Base-by-base conservation (phyloP, 2,888 invertebrate genomes). In the Orthosia incerta region DNA sequence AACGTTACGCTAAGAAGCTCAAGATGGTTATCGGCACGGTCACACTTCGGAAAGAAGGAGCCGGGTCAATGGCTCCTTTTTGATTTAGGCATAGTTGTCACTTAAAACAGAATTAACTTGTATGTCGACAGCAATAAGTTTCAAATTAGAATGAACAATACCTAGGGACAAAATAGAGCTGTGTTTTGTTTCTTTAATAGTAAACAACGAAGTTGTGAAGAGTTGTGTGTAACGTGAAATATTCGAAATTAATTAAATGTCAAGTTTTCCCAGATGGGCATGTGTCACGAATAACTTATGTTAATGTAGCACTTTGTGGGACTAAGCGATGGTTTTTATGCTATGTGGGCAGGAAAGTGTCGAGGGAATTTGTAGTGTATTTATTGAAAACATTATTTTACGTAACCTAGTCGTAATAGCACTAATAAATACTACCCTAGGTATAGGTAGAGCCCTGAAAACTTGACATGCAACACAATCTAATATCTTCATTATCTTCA, bases 211-310 rank as follows among this genome's bases (percentile, higher is more conserved):
- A 74, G 79, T 69, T 51, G 76, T n/a, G n/a, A n/a, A n/a, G n/a
- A n/a, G 56, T 59, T 74, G 61, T 51, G 26, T 66, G 65, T 55
- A 46, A 51, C 12, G 12, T 81, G 66, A 63, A 73, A 77, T 81
- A 77, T 80, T 81, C 5, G 68, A 70, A 74, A 78, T 67, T 80
- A 81, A 80, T 81, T 78, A 72, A 76, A 65, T 66, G 13, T n/a
- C 26, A 3, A 11, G 51, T 66, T 59, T 59, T 69, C 80, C 79
- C 77, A 13, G 1, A 63, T 66, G 81, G 31, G 4, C 2, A 16
- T 16, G 0, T 45, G 80, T 60, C 79, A 79, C 76, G 79, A 39
- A 31, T 51, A 55, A 39, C 59, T 31, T 63, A 50, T 66, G 63
- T 78, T 79, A 70, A 66, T 56, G 51, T 26, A 15, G 31, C 4